These are phyloP conservation scores for Cololabis saira DNA, from an alignment of 2,113 vertebrate species.

Conservation along the genomic window DNA sequence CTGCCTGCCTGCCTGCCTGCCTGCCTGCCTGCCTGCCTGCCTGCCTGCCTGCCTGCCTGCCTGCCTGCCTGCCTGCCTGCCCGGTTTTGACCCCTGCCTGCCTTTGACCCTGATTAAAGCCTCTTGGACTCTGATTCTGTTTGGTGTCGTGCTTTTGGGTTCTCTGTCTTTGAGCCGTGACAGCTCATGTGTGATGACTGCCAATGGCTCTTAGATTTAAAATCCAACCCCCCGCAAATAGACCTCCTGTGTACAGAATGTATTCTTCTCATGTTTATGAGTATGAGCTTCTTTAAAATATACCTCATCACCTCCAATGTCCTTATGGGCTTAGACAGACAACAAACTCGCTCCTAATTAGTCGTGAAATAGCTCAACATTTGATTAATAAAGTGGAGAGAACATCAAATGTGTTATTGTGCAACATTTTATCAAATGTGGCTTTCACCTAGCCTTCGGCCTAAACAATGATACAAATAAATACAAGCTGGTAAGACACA, in stretches of 20 bases:
- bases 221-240: not conserved
- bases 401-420: not conserved
- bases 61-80: no score
- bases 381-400: not conserved
- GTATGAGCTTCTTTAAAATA: not conserved
- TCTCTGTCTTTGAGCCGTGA: no score
- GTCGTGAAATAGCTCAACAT: not conserved
- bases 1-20: no score
- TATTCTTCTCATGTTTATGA: not conserved
- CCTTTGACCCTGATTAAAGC: no score
- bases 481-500: not conserved
- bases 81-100: no score
- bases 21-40: no score
- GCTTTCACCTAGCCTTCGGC: not conserved
- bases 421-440: not conserved
- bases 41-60: no score
- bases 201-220: not conserved
- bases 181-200: not conserved
- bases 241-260: not conserved
- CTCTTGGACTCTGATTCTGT: no score
- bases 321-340: not conserved
- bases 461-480: not conserved
- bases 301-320: not conserved
- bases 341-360: not conserved
- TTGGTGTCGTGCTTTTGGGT: no score